Percentiles rank a stretch among this genome's conserved stretches.
Evolutionary conservation across 53 echinoderm and acorn worm genomes (phyloP).

Genomic region (Arbacia lixula): DNA sequence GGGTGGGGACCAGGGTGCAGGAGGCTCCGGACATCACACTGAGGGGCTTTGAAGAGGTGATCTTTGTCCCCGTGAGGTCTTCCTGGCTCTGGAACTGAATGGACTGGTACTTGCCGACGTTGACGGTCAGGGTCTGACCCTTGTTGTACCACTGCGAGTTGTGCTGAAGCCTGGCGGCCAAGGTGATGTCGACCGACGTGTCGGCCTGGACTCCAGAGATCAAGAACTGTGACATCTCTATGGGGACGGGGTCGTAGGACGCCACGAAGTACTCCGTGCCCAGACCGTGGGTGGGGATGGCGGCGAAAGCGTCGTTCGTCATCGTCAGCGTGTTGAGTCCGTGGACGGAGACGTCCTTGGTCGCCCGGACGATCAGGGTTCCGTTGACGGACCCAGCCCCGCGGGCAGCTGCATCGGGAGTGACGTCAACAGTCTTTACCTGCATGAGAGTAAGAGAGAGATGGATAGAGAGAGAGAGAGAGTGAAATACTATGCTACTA

Average conservation of each 20-base stretch:
- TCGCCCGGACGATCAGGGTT: conserved; percentile 69
- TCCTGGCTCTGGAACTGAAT: conserved; percentile 86
- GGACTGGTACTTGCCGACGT: conserved; percentile 71
- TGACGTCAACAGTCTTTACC: conserved; percentile 65
- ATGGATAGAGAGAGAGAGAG: no score
- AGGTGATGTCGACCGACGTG: conserved; percentile 69
- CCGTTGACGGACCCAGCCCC: conserved; percentile 83
- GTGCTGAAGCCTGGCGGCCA: conserved; percentile 58
- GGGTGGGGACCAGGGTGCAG: conserved; percentile 83
- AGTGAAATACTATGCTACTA: no score
- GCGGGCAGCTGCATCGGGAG: conserved; percentile 63
- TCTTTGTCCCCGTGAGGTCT: conserved; percentile 84
- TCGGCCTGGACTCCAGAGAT: conserved; percentile 68
- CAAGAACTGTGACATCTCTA: conserved; percentile 83
- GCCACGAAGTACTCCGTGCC: conserved; percentile 87
- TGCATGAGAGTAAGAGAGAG: no score
- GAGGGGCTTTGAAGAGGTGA: conserved; percentile 75
- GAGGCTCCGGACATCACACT: conserved; percentile 86
- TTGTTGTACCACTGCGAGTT: conserved; percentile 61
- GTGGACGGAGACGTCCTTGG: conserved; percentile 71
- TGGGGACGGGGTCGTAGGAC: conserved; percentile 82
- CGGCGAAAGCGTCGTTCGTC: conserved; percentile 86
- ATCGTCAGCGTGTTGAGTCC: conserved; percentile 74
- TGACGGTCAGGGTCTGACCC: conserved; percentile 72
- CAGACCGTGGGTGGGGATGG: conserved; percentile 78